phyloP scores from a whole-genome alignment of 1,140 invertebrate genomes.

The Nephotettix cincticeps region DNA sequence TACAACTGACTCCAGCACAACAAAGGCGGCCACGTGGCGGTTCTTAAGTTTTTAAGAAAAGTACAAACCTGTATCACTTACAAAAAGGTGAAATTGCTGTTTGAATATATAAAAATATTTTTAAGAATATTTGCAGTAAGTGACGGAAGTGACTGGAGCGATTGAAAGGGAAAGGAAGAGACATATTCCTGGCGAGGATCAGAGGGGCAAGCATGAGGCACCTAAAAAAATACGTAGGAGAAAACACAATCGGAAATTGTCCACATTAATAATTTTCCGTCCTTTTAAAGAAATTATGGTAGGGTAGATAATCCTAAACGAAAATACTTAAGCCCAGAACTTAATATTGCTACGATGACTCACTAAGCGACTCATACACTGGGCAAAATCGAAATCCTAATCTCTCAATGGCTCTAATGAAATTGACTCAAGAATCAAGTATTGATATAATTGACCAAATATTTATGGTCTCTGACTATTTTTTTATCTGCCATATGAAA shows the following conservation, averaged over 20 bases:
- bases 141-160: slow-evolving; percentile 19
- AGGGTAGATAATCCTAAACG: slow-evolving; percentile 19
- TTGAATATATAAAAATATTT: slow-evolving; percentile 20
- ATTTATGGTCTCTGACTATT: slow-evolving; percentile 26
- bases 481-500: slow-evolving; percentile 25
- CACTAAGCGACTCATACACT: slow-evolving; percentile 28
- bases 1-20: slow-evolving; percentile 14
- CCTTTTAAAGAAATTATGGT: slow-evolving; percentile 20
- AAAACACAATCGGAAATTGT: slow-evolving; percentile 19
- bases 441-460: slow-evolving; percentile 25
- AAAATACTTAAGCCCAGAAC: slow-evolving; percentile 22
- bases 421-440: slow-evolving; percentile 27
- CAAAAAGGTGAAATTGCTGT: slow-evolving; percentile 2
- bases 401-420: slow-evolving; percentile 34
- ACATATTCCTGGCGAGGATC: slow-evolving; percentile 12
- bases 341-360: slow-evolving; percentile 17
- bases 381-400: slow-evolving; percentile 33
- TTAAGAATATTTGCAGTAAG: slow-evolving; percentile 5
- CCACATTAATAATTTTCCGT: slow-evolving; percentile 24
- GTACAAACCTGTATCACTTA: slow-evolving; percentile 16
- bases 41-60: background rate
- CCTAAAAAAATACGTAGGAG: slow-evolving; percentile 4
- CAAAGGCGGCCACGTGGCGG: slow-evolving; percentile 6
- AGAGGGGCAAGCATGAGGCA: slow-evolving; percentile 19
- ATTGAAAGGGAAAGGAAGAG: background rate